A percentile compares a stretch with the other conserved stretches of the same genome.
Conservation (phyloP, 2,113 vertebrate genomes). For the Apodemus speciosus region DNA sequence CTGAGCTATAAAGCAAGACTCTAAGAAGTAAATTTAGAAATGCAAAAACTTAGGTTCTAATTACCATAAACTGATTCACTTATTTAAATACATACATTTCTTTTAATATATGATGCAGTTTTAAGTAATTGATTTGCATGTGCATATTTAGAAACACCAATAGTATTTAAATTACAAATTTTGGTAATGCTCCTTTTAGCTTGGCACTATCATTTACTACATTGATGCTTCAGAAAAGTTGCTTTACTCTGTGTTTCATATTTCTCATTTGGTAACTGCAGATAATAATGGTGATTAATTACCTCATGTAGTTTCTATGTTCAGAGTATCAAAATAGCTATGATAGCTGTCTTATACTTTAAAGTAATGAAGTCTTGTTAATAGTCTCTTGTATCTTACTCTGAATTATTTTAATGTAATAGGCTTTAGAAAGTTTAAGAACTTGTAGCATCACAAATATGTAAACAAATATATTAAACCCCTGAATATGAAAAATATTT, state of each 20-base stretch:
- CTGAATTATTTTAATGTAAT: constrained; percentile 36
- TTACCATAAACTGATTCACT: background rate
- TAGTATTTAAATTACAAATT: background rate
- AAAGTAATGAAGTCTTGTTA: background rate
- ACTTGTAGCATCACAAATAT: background rate
- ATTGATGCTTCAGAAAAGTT: background rate
- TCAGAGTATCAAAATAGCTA: background rate
- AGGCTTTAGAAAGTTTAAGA: constrained; percentile 26
- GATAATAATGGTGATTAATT: constrained; percentile 16
- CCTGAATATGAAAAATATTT: background rate
- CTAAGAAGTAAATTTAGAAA: background rate
- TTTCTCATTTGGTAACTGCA: background rate
- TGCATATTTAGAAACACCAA: background rate
- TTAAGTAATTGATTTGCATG: constrained; percentile 10
- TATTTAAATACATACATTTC: constrained; percentile 13
- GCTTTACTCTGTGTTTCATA: background rate
- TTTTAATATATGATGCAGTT: constrained; percentile 22
- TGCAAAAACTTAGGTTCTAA: background rate
- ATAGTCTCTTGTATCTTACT: background rate
- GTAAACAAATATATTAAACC: constrained; percentile 22
- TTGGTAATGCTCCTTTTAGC: background rate
- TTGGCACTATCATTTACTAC: background rate
- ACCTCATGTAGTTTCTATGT: background rate
- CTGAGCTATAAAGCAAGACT: background rate
- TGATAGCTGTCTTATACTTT: background rate